Conservation (phyloP, 2,797 vertebrate species). For the Lacerta bilineata region DNA sequence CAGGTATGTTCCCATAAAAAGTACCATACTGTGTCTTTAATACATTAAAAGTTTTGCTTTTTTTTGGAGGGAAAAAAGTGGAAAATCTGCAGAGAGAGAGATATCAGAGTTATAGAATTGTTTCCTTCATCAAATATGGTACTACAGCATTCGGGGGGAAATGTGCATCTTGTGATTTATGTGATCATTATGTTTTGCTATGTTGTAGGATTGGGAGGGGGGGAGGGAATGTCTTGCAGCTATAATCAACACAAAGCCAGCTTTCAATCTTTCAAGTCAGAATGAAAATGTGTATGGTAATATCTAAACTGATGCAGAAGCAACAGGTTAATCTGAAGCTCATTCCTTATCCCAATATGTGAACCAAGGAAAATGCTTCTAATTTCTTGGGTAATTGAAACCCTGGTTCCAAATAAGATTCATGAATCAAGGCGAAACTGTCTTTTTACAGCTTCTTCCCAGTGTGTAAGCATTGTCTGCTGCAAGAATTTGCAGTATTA, state of each 20-base stretch:
- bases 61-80: neutral
- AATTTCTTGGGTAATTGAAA: slow-evolving; percentile 37
- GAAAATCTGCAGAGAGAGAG: slow-evolving; percentile 10
- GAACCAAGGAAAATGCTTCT: slow-evolving; percentile 21
- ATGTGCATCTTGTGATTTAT: slow-evolving; percentile 45
- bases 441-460: slow-evolving; percentile 38
- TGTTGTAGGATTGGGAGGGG: slow-evolving; percentile 31
- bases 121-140: slow-evolving; percentile 22
- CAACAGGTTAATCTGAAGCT: slow-evolving; percentile 31
- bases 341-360: slow-evolving; percentile 42
- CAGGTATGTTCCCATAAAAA: slow-evolving; percentile 13
- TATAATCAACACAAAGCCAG: slow-evolving; percentile 12
- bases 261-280: slow-evolving; percentile 32
- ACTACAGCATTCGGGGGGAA: slow-evolving; percentile 13
- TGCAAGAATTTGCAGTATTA: neutral
- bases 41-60: neutral
- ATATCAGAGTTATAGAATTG: slow-evolving; percentile 36
- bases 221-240: slow-evolving; percentile 58
- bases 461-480: slow-evolving; percentile 27
- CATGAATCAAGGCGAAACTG: slow-evolving; percentile 8
- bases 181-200: slow-evolving; percentile 26
- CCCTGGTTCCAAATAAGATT: slow-evolving; percentile 22
- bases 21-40: slow-evolving; percentile 17
- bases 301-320: neutral
- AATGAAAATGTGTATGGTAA: slow-evolving; percentile 20